Percentiles rank a stretch among this genome's conserved stretches.
Evolutionary conservation across 1,140 invertebrate genomes (phyloP).

Genomic region (Drosophila micromelanica): DNA sequence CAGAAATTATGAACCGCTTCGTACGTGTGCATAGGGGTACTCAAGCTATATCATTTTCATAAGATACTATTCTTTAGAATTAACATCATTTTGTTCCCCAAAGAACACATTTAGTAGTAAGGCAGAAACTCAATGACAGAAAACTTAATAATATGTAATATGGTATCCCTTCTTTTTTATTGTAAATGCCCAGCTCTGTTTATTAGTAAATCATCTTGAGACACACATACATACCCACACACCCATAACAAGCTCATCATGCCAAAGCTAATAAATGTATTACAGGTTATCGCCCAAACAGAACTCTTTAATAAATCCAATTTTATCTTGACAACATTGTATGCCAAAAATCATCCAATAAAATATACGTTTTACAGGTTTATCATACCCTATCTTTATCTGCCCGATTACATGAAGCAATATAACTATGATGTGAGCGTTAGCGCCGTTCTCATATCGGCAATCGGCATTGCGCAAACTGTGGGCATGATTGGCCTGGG

Average conservation of each 20-base stretch:
- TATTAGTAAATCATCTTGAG: no score
- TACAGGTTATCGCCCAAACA: background rate
- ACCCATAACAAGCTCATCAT: background rate
- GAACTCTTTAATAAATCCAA: background rate
- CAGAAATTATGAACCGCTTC: constrained; percentile 10
- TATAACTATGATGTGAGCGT: constrained; percentile 89
- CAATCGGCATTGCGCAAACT: constrained; percentile 94
- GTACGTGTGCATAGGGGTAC: background rate
- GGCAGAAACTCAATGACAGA: background rate
- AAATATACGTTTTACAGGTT: constrained; percentile 85
- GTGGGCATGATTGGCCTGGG: constrained; percentile 95
- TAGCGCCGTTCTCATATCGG: constrained; percentile 90
- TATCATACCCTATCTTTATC: constrained; percentile 95
- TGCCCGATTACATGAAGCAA: constrained; percentile 89
- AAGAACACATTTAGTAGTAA: no score
- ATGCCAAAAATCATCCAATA: constrained; percentile 13
- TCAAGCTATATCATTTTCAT: constrained; percentile 1
- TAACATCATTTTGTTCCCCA: no score
- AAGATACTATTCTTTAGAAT: no score
- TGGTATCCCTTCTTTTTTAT: no score
- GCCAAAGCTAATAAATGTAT: background rate
- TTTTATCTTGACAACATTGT: constrained; percentile 15
- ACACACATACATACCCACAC: no score
- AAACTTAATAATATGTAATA: no score
- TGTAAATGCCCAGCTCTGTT: no score